Conservation (phyloP, 1,140 invertebrate genomes). For the Acromyrmex heyeri region DNA sequence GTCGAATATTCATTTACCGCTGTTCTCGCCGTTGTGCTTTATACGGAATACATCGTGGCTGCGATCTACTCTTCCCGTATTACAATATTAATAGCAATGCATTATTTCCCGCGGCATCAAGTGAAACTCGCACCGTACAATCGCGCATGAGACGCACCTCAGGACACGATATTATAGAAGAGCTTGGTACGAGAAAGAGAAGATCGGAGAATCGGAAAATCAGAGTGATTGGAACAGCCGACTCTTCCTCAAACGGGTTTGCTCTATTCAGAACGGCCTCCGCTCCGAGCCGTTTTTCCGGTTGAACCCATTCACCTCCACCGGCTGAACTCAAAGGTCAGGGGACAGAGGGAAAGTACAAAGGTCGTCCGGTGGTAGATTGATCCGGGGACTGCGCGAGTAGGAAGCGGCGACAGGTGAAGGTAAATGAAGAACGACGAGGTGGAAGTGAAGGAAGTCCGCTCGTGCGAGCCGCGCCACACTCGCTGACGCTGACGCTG, state of each 20-base stretch:
- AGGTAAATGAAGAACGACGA: constrained; percentile 34
- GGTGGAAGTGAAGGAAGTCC: constrained; percentile 54
- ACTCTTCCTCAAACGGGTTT: not conserved
- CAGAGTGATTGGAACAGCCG: not conserved
- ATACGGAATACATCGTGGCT: not conserved
- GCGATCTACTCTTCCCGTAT: constrained; percentile 12
- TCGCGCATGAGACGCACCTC: no score
- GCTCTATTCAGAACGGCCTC: not conserved
- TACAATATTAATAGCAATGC: constrained; percentile 36
- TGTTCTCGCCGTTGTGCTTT: not conserved
- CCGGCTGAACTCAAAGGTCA: constrained; percentile 62
- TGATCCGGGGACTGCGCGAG: not conserved
- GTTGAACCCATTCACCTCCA: constrained; percentile 59
- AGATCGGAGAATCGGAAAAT: not conserved
- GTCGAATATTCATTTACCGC: constrained; percentile 24
- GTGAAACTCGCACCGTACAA: not conserved
- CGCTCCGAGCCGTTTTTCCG: constrained; percentile 40
- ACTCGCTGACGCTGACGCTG: constrained; percentile 47
- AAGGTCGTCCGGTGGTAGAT: constrained; percentile 57
- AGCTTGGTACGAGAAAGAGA: not conserved
- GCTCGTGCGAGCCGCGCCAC: constrained; percentile 43
- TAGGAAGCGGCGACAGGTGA: constrained; percentile 42
- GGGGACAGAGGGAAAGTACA: constrained; percentile 62
- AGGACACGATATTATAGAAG: not conserved
- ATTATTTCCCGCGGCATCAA: not conserved